Percentiles rank a stretch among this genome's conserved stretches.
Evolutionary conservation across 2,888 invertebrate genomes (phyloP).

Genomic region (Steinernema hermaphroditum): DNA sequence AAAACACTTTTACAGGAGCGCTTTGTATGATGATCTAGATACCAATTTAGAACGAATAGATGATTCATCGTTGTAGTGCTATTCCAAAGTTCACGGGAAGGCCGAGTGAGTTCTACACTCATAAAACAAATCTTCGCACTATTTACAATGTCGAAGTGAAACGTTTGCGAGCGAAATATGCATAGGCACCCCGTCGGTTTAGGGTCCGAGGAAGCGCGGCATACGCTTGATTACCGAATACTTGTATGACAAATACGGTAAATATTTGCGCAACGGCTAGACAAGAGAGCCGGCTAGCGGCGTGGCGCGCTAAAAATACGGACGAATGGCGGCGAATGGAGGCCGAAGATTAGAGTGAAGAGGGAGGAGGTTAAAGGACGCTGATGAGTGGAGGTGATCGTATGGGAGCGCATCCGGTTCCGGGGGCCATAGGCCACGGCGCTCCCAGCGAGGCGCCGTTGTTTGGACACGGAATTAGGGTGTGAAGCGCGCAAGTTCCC

Average conservation of each 20-base stretch:
- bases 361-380: not conserved
- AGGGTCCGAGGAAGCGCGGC: not conserved
- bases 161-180: conserved; percentile 3
- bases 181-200: not conserved
- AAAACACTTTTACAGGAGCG: too few species aligned
- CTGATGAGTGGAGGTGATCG: not conserved
- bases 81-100: too few species aligned
- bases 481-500: conserved; percentile 17
- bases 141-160: not conserved
- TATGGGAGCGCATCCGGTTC: conserved; percentile 7
- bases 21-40: too few species aligned
- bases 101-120: too few species aligned
- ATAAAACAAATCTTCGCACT: not conserved
- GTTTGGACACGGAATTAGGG: conserved; percentile 5
- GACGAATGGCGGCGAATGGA: not conserved
- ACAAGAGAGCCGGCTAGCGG: not conserved
- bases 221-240: conserved; percentile 21
- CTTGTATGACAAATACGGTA: conserved; percentile 28
- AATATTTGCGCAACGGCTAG: conserved; percentile 23
- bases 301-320: not conserved
- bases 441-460: not conserved
- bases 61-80: too few species aligned
- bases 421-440: not conserved
- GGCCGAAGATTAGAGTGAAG: not conserved
- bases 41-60: too few species aligned